Conservation (phyloP, 2,888 invertebrate genomes). For the Nemurella pictetii region DNA sequence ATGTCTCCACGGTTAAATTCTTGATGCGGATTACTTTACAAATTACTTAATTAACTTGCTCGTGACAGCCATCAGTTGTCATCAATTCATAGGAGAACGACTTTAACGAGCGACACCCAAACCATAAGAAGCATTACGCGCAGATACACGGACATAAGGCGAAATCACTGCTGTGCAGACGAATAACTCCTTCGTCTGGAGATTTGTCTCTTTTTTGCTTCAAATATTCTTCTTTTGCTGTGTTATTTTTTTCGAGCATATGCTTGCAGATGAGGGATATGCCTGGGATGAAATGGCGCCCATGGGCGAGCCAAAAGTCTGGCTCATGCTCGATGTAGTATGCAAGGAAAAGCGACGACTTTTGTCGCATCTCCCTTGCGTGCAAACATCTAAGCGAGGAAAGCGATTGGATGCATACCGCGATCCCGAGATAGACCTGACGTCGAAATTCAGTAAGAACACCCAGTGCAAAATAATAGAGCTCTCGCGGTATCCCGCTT, state of each 20-base stretch:
- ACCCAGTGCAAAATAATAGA: not conserved
- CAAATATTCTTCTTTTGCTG: no score
- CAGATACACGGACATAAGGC: not conserved
- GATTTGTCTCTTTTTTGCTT: not conserved
- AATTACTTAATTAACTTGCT: slow-evolving; percentile 18
- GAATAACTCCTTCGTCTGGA: not conserved
- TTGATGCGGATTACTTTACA: not conserved
- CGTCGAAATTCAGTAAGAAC: not conserved
- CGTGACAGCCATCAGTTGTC: slow-evolving; percentile 2
- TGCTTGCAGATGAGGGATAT: not conserved
- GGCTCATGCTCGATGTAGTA: not conserved
- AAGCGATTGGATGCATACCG: not conserved
- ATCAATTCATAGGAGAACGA: not conserved
- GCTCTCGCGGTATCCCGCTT: not conserved
- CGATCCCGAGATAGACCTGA: no score
- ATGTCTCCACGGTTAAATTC: not conserved
- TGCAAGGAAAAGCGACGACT: no score
- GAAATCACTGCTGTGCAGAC: not conserved
- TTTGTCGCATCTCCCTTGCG: no score
- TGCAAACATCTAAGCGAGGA: not conserved
- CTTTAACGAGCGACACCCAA: not conserved
- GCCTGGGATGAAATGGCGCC: not conserved
- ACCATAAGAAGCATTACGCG: not conserved
- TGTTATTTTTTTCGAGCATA: not conserved
- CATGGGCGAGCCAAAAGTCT: not conserved